Evolutionary conservation across 2,797 vertebrate species (phyloP), one percentile per base, ranked within the genome.

Genomic region (Sphenopsis melanotis): DNA sequence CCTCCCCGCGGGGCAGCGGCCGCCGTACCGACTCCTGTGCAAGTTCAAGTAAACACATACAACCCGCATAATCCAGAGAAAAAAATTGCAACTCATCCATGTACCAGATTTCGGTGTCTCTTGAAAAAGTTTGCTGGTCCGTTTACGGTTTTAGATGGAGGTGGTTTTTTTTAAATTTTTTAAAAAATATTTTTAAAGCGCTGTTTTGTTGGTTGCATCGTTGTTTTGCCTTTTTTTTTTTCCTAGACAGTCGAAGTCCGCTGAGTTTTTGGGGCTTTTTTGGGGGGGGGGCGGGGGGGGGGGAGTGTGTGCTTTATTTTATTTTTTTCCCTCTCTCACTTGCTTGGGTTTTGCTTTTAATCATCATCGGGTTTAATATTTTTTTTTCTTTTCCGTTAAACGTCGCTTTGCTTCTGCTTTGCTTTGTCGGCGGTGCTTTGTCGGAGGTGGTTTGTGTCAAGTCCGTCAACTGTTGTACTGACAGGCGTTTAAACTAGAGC

Each of bases 391-490:
- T 90, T 85, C 82, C 61, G 26, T 92, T 88, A 78, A 77, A 90
- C 57, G 61, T 91, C 68, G 81, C 69, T 86, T 91, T 32, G 56
- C 82, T 92, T 87, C 93, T 79, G 85, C 85, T 94, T 78, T 22
- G 80, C 94, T 75, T 89, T 71, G 87, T 83, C 94, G 76, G 94
- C 89, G 95, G 57, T 88, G 90, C 50, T 93, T 93, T 87, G 64
- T 90, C 83, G 79, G 93, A 88, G 94, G 90, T 91, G 92, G 79
- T 81, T 95, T 86, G 76, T 90, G 66, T 91, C 94, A 83, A 95
- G 92, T 96, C 96, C 88, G 98, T 99, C 99, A 99, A 98, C 99
- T 99, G 98, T 99, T 99, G 97, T 99, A 99, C 96, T 99, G 99
- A 95, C 99, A 99, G 32, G 99, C 99, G 96, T 99, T 99, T 92